Percentiles rank a stretch among this genome's conserved stretches.
Evolutionary conservation across 2,888 invertebrate species (phyloP).

Genomic region (Pristionchus exspectatus): DNA sequence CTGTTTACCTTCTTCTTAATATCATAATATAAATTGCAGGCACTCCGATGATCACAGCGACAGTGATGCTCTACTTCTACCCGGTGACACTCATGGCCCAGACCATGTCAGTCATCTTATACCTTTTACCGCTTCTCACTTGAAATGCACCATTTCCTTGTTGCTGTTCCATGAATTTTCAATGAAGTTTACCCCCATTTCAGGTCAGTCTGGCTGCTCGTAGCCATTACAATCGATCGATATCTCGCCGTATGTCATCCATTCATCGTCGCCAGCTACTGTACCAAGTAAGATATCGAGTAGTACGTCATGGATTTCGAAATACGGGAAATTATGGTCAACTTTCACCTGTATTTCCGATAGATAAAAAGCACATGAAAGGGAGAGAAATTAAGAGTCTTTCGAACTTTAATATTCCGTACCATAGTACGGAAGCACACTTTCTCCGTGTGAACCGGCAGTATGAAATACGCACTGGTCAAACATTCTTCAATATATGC

Average conservation of each 20-base stretch:
- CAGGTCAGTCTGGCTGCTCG: slow-evolving; percentile 68
- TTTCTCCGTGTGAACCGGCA: too few species aligned
- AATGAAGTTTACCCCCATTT: slow-evolving; percentile 17
- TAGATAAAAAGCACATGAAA: too few species aligned
- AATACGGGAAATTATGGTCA: background rate
- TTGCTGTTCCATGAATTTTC: slow-evolving; percentile 36
- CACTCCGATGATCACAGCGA: slow-evolving; percentile 63
- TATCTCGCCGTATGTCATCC: slow-evolving; percentile 78
- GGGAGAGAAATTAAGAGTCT: too few species aligned
- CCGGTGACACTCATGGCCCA: slow-evolving; percentile 75
- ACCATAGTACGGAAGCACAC: too few species aligned
- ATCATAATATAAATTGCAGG: slow-evolving; percentile 51
- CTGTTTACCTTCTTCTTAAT: too few species aligned
- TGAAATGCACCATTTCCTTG: too few species aligned
- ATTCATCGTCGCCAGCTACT: slow-evolving; percentile 73
- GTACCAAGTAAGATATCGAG: slow-evolving; percentile 67
- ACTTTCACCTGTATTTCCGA: too few species aligned
- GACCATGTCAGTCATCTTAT: slow-evolving; percentile 60
- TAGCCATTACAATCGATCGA: slow-evolving; percentile 75
- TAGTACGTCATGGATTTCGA: background rate
- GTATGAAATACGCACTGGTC: too few species aligned
- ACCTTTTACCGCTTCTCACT: too few species aligned
- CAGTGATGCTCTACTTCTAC: slow-evolving; percentile 74
- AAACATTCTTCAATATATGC: too few species aligned
- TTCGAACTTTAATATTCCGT: too few species aligned